A percentile compares a stretch with the other conserved stretches of the same genome.
Evolutionary conservation across 1,140 invertebrate species (phyloP).

Genomic region (Caenorhabditis brenneri): DNA sequence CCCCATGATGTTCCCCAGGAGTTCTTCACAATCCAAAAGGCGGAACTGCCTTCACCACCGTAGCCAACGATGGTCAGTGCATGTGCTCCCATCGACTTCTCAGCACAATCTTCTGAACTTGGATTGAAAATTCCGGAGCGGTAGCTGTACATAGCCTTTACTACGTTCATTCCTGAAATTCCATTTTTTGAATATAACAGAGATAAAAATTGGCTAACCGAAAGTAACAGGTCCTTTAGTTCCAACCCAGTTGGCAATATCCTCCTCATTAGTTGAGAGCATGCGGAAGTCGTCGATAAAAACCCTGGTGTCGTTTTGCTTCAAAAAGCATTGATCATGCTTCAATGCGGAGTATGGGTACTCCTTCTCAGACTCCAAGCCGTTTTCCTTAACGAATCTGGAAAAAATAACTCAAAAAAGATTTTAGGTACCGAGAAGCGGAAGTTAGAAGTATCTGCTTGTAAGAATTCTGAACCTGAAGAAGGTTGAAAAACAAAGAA

Average conservation of each 20-base stretch:
- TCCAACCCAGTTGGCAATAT: slow-evolving; percentile 42
- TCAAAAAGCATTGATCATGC: slow-evolving; percentile 27
- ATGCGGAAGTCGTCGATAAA: slow-evolving; percentile 44
- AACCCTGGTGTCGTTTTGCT: slow-evolving; percentile 27
- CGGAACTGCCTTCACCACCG: background rate
- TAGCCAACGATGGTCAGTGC: slow-evolving; percentile 43
- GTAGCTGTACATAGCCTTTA: slow-evolving; percentile 47
- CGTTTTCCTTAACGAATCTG: slow-evolving; percentile 48
- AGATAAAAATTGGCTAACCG: background rate
- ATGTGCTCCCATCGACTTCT: slow-evolving; percentile 41
- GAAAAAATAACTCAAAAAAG: background rate
- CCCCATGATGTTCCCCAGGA: slow-evolving; percentile 48
- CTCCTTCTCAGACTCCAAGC: slow-evolving; percentile 1
- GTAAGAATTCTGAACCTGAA: too few species aligned
- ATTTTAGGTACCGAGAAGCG: too few species aligned
- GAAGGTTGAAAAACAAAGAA: too few species aligned
- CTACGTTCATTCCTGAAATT: slow-evolving; percentile 49
- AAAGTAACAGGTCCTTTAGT: slow-evolving; percentile 51
- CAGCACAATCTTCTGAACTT: slow-evolving; percentile 25
- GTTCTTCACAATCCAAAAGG: slow-evolving; percentile 45
- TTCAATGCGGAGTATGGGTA: slow-evolving; percentile 47
- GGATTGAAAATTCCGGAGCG: slow-evolving; percentile 46
- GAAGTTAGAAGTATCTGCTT: too few species aligned
- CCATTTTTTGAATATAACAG: background rate
- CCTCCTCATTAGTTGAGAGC: slow-evolving; percentile 28